phyloP scores from a whole-genome alignment of 2,113 vertebrate genomes.

The Microcebus jonahi region DNA sequence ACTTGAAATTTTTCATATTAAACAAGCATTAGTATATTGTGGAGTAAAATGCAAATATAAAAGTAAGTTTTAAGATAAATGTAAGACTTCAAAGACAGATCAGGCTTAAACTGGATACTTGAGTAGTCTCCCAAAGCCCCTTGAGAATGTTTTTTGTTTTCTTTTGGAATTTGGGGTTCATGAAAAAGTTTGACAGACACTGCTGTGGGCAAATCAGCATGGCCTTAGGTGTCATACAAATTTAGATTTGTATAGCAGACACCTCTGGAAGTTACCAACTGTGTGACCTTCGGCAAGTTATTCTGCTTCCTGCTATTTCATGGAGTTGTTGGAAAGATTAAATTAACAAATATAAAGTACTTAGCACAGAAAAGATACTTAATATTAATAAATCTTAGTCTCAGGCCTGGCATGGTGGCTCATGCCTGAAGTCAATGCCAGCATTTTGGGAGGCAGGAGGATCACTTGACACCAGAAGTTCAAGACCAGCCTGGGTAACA shows the following conservation, averaged over 20 bases:
- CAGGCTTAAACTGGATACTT: not conserved
- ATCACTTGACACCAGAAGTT: no score
- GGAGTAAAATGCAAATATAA: not conserved
- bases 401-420: not conserved
- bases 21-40: not conserved
- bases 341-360: not conserved
- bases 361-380: not conserved
- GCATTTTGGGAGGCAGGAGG: no score
- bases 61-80: not conserved
- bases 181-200: conserved; percentile 26
- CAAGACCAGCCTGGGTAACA: no score
- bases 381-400: not conserved
- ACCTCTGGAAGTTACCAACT: not conserved
- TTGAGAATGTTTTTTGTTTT: not conserved
- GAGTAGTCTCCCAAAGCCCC: not conserved
- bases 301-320: not conserved
- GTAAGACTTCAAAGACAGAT: not conserved
- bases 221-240: not conserved
- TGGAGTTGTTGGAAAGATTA: not conserved
- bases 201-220: not conserved
- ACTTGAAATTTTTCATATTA: conserved; percentile 2
- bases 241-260: not conserved
- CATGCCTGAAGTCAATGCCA: no score
- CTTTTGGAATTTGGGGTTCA: not conserved
- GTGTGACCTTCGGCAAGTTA: not conserved